Evolutionary conservation across 2,888 invertebrate genomes (phyloP).

Genomic region (Nipponacmea schrenckii): DNA sequence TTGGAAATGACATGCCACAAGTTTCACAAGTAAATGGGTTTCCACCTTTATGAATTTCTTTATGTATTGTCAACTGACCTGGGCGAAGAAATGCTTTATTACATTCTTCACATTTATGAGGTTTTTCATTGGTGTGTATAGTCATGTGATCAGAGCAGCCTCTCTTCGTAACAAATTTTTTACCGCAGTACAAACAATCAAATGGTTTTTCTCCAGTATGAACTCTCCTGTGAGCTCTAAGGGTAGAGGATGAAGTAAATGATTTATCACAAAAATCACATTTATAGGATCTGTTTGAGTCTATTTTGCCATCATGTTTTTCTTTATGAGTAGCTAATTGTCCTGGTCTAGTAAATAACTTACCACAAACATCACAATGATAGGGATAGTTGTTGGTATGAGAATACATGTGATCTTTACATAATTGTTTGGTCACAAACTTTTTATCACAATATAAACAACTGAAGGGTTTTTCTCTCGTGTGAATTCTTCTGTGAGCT

Average conservation of each 20-base stretch:
- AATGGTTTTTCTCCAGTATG: neutral
- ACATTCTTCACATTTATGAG: neutral
- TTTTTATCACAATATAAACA: too few relatives aligned
- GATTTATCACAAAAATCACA: neutral
- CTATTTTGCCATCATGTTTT: neutral
- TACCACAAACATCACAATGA: neutral
- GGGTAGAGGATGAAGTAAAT: neutral
- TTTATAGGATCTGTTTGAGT: neutral
- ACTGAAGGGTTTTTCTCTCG: neutral
- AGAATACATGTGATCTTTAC: too few relatives aligned
- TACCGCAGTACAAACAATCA: neutral
- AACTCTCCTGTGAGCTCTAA: neutral
- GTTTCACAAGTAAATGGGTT: neutral
- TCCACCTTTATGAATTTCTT: neutral
- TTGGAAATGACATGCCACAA: neutral
- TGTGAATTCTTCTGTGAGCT: neutral
- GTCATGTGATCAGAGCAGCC: neutral
- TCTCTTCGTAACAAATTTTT: neutral
- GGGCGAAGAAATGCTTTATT: neutral
- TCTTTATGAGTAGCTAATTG: neutral
- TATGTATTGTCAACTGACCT: neutral
- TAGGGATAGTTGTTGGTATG: too few relatives aligned
- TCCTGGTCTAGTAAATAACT: neutral
- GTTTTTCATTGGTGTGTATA: neutral
- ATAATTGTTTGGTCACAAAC: too few relatives aligned